A percentile compares a stretch with the other conserved stretches of the same genome.
phyloP scores from a whole-genome alignment of 2,113 vertebrate species.

The Carassius carassius region DNA sequence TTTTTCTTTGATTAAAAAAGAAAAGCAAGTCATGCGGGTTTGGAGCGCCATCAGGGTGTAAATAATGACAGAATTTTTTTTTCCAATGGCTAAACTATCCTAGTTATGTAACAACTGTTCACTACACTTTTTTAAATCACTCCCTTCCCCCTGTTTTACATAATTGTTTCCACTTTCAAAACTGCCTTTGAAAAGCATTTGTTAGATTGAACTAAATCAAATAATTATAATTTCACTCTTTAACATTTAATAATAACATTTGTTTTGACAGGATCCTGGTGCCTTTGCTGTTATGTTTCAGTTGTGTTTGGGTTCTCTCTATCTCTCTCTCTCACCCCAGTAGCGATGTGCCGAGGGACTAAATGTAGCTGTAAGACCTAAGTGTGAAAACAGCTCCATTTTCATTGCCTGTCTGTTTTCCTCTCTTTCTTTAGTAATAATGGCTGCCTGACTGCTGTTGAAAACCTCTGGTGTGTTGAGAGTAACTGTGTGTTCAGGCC shows the following conservation, averaged over 20 bases:
- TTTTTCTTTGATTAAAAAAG: background rate
- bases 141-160: background rate
- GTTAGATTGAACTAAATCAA: background rate
- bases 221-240: background rate
- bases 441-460: slow-evolving; percentile 30
- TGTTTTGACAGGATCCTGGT: background rate
- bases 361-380: slow-evolving; percentile 15
- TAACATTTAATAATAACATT: background rate
- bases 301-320: slow-evolving; percentile 17
- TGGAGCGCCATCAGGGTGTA: background rate
- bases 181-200: background rate
- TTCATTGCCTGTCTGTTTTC: slow-evolving; percentile 26
- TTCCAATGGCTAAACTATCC: too few species aligned
- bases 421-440: slow-evolving; percentile 40
- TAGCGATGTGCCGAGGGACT: slow-evolving; percentile 23
- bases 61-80: background rate
- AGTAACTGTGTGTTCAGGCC: background rate
- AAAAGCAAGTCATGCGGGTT: background rate
- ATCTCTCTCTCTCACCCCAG: background rate
- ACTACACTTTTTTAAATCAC: background rate
- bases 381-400: slow-evolving; percentile 44
- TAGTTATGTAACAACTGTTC: background rate
- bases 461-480: slow-evolving; percentile 39
- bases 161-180: background rate
- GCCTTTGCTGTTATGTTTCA: background rate